Evolutionary conservation across 92 coral and sea anemone genomes (phyloP).

Genomic region (Isaurus tuberculatus): DNA sequence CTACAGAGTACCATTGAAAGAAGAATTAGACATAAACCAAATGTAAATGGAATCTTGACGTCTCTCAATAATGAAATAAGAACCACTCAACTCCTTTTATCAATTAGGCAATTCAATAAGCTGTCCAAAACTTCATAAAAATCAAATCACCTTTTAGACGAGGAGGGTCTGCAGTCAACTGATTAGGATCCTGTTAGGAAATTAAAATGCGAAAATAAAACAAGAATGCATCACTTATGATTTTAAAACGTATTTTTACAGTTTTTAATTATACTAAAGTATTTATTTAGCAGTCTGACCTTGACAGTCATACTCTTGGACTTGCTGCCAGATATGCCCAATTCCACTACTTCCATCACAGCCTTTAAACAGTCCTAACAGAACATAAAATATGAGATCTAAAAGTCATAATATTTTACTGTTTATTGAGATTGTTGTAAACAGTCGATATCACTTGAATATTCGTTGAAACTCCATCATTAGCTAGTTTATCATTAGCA

Average conservation of each 20-base stretch:
- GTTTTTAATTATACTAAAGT: too few species aligned
- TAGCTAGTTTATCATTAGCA: too few species aligned
- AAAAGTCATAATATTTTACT: neutral
- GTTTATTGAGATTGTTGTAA: neutral
- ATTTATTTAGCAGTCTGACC: constrained; percentile 5
- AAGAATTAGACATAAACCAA: neutral
- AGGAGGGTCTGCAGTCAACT: constrained; percentile 6
- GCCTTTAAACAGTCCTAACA: constrained; percentile 89
- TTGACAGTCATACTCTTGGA: constrained; percentile 65
- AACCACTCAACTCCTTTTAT: too few species aligned
- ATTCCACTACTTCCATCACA: constrained; percentile 93
- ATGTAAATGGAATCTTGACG: neutral
- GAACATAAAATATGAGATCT: neutral
- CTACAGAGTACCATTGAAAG: constrained; percentile 45
- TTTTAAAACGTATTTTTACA: neutral
- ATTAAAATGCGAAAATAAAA: neutral
- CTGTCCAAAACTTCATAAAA: too few species aligned
- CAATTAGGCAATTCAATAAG: too few species aligned
- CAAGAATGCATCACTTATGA: neutral
- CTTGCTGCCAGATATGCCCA: constrained; percentile 97
- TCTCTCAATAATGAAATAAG: too few species aligned
- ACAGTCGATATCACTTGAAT: neutral
- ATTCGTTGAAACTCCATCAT: too few species aligned
- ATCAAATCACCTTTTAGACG: constrained; percentile 2
- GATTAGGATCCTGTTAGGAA: constrained; percentile 18